phyloP scores from a whole-genome alignment of 1,140 invertebrate genomes.

The Meloidogyne exigua region DNA sequence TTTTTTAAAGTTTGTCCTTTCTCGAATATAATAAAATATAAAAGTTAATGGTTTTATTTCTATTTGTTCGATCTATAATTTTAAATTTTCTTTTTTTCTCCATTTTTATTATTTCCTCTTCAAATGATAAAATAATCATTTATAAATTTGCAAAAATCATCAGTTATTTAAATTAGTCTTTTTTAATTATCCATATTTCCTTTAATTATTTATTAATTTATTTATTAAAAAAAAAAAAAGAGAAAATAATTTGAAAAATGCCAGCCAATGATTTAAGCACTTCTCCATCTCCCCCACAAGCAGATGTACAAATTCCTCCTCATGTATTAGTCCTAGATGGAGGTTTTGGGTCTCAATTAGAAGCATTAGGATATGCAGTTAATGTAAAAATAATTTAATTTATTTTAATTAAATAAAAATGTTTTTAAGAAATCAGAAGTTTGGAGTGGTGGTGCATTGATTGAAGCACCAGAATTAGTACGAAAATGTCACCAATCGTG shows the following conservation, averaged over 20 bases:
- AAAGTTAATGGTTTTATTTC: neutral
- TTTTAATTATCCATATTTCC: neutral
- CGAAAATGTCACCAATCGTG: conserved; percentile 30
- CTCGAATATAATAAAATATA: no score
- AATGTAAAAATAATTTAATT: conserved; percentile 10
- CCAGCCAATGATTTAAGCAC: neutral
- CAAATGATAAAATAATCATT: neutral
- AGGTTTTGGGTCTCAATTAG: conserved; percentile 27
- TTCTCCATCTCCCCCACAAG: neutral
- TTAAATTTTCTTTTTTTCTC: neutral
- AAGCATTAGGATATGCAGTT: conserved; percentile 23
- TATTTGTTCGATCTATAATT: conserved; percentile 4
- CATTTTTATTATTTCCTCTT: neutral
- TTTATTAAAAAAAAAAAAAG: no score
- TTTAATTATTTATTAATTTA: neutral
- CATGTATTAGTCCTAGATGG: conserved; percentile 20
- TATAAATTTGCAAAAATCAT: conserved; percentile 6
- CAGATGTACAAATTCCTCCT: neutral
- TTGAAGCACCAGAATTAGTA: conserved; percentile 35
- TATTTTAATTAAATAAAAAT: neutral
- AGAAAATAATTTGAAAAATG: neutral
- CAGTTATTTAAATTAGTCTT: neutral
- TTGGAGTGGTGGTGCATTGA: conserved; percentile 6
- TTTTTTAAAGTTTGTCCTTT: conserved; percentile 6
- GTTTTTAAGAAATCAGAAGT: neutral